Evolutionary conservation across 2,797 vertebrate genomes (phyloP).

Genomic region (Morelia viridis): DNA sequence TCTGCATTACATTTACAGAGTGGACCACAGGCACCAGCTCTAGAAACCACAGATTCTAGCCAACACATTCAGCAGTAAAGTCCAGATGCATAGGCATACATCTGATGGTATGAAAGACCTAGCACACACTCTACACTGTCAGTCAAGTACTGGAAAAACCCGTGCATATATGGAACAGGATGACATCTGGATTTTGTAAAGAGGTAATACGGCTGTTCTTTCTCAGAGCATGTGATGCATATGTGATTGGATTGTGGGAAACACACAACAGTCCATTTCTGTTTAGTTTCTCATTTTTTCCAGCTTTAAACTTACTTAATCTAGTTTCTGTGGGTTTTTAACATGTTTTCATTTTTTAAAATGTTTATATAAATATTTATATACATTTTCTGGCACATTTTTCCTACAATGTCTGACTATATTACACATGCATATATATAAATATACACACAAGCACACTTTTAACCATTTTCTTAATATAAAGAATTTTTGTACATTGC

Average conservation of each 20-base stretch:
- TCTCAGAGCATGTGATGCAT: neutral
- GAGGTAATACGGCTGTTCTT: neutral
- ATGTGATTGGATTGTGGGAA: neutral
- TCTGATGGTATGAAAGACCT: neutral
- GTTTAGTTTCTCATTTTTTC: neutral
- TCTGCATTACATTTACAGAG: neutral
- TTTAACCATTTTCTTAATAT: neutral
- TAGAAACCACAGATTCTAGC: neutral
- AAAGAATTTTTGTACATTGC: neutral
- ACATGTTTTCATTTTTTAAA: neutral
- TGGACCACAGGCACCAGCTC: neutral
- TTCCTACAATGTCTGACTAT: neutral
- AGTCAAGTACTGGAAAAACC: neutral
- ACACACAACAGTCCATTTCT: neutral
- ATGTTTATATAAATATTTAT: neutral
- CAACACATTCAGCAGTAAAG: neutral
- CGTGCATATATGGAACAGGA: neutral
- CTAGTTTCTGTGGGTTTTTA: neutral
- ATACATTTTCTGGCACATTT: neutral
- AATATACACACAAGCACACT: neutral
- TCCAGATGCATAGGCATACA: neutral
- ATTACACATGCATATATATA: neutral
- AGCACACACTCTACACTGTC: neutral
- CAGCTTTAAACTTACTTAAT: neutral
- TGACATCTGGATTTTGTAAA: neutral